Evolutionary conservation across 2,113 vertebrate genomes (phyloP).

Genomic region (Ivindomyrus marchei): DNA sequence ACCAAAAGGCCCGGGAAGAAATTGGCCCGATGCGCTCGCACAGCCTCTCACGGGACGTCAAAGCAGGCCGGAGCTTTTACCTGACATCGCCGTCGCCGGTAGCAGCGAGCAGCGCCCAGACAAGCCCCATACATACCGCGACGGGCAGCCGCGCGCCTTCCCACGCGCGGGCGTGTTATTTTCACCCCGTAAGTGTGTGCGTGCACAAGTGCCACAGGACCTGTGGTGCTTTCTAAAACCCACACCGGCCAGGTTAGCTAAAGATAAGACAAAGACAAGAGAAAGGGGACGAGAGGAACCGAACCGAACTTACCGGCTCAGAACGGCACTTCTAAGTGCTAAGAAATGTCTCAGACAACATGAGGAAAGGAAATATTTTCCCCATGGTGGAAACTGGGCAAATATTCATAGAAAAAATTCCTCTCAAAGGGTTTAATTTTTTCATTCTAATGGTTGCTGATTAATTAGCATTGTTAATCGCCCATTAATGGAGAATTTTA

Average conservation of each 20-base stretch:
- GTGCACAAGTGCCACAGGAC: not conserved
- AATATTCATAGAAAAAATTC: conserved; percentile 42
- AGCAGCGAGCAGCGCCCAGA: not conserved
- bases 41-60: not conserved
- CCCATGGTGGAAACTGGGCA: not conserved
- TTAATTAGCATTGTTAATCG: conserved; percentile 71
- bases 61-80: not conserved
- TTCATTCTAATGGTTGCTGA: conserved; percentile 58
- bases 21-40: not conserved
- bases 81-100: not conserved
- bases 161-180: not conserved
- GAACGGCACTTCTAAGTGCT: not conserved
- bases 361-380: not conserved
- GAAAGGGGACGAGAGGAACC: not conserved
- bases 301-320: not conserved
- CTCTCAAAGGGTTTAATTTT: conserved; percentile 45
- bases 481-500: conserved; percentile 65
- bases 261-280: not conserved
- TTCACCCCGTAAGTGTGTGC: not conserved
- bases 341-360: not conserved
- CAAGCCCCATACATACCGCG: not conserved
- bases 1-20: not conserved
- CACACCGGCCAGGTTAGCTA: not conserved
- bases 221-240: not conserved
- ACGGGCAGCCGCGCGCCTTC: not conserved